Base-by-base conservation (phyloP, 1,140 invertebrate genomes). In the Drosophila punjabiensis region DNA sequence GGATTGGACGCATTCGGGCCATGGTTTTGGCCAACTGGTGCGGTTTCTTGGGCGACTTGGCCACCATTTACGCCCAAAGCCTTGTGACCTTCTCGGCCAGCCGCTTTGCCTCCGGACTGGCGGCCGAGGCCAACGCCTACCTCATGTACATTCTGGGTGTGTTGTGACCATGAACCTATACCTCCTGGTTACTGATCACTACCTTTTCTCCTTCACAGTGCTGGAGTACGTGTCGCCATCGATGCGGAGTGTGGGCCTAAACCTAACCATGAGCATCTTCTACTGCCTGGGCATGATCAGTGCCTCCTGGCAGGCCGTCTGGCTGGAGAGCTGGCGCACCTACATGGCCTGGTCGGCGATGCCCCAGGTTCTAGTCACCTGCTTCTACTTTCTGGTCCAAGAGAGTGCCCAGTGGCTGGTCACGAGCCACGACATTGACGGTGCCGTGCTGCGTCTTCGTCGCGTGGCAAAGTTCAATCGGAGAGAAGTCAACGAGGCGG, bases 91-190 rank as follows among this genome's bases (percentile, higher is more conserved):
- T 95, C 85, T 93, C 93, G 8, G 75, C 93, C 5, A 94, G 93
- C 48, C 90, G 95, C 50, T 94, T 95, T 76, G 59, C 95, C 5
- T 94, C 94, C 2, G 95, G 95, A 9, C 77, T 94, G 14, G 94
- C 95, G 0, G 94, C 94, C 16, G 94, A 95, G 79, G 93, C 93
- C 16, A 94, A 94, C 76, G 94, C 94, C 67, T 94, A 95, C 64
- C 94, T 95, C 82, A 95, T 95, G 94, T 95, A 95, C 68, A 95
- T 95, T 66, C 93, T 95, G 47, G 94, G 95, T 95, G 82, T 52
- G 59, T 58, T 20, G 35, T 70, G 20, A 8, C 37, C 43, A 2
- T 10, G 30, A 28, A 5, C 5, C 39, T 48, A 55, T 52, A 24
- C 30, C 5, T 11, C 41, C 3, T 18, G 56, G 45, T 50, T 11